These are phyloP conservation scores for Camelus bactrianus DNA, from an alignment of 2,113 vertebrate species.

Conservation along the genomic window DNA sequence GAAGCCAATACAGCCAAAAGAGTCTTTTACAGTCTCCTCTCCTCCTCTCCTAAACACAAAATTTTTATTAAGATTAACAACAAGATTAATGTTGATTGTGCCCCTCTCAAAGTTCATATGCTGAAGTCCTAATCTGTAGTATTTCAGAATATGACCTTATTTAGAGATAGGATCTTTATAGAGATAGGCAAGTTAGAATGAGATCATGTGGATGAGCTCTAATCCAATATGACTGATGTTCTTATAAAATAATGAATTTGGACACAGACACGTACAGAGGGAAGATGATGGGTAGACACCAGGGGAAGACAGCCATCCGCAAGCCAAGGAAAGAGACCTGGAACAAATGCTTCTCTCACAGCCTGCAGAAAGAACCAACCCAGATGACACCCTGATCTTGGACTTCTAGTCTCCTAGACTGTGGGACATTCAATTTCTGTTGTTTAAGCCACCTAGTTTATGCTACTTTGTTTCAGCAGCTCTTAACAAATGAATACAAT, in stretches of 20 bases:
- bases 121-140: not conserved
- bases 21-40: not conserved
- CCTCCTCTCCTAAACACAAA: not conserved
- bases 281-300: not conserved
- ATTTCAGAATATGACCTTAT: not conserved
- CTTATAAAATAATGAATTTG: conserved; percentile 47
- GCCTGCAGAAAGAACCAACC: not conserved
- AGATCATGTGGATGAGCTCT: conserved; percentile 20
- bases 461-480: not conserved
- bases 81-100: not conserved
- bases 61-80: conserved; percentile 12
- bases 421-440: not conserved
- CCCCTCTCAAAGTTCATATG: not conserved
- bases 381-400: not conserved
- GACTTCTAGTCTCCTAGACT: not conserved
- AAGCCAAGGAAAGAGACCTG: not conserved
- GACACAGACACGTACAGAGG: not conserved
- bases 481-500: not conserved
- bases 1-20: not conserved
- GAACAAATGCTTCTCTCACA: not conserved
- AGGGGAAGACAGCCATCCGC: not conserved
- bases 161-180: not conserved
- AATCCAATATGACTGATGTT: not conserved
- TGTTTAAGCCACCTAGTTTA: not conserved
- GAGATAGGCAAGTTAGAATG: conserved; percentile 46